A percentile compares a stretch with the other conserved stretches of the same genome.
Evolutionary conservation across 2,113 vertebrate species (phyloP).

Genomic region (Nansenia antarctica): DNA sequence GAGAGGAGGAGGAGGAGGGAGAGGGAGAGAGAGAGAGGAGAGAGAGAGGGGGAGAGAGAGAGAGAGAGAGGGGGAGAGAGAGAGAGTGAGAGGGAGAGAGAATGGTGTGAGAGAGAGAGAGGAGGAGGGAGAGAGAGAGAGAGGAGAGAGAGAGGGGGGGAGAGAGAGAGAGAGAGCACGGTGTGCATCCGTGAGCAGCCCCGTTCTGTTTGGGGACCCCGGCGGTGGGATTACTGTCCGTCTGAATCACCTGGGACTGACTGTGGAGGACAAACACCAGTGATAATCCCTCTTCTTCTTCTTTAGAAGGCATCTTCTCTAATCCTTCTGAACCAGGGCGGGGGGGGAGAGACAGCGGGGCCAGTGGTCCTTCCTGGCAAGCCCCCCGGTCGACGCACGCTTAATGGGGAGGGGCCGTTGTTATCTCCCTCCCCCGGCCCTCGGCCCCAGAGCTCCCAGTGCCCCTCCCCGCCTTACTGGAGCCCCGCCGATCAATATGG

Average conservation of each 20-base stretch:
- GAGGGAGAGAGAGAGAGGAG: no score
- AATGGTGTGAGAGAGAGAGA: not conserved
- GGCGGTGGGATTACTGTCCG: conserved; percentile 27
- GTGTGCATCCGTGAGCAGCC: not conserved
- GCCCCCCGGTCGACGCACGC: conserved; percentile 21
- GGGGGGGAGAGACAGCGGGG: not conserved
- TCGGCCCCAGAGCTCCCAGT: not conserved
- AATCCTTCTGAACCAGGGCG: conserved; percentile 18
- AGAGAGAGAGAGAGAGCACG: conserved; percentile 11
- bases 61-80: no score
- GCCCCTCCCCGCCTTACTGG: conserved; percentile 4
- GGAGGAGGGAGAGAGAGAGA: conserved; percentile 12
- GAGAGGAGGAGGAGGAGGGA: no score
- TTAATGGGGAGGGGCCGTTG: conserved; percentile 10
- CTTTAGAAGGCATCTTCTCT: conserved; percentile 6
- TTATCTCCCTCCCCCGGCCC: conserved; percentile 24
- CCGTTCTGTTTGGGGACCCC: not conserved
- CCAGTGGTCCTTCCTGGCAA: conserved; percentile 17
- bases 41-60: no score
- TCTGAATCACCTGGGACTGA: conserved; percentile 39
- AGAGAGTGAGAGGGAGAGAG: no score
- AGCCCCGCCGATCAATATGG: not conserved
- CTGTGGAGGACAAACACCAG: conserved; percentile 30
- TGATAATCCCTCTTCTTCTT: conserved; percentile 15
- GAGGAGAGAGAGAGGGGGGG: not conserved